phyloP scores from a whole-genome alignment of 1,140 invertebrate genomes.

The Habropoda laboriosa region DNA sequence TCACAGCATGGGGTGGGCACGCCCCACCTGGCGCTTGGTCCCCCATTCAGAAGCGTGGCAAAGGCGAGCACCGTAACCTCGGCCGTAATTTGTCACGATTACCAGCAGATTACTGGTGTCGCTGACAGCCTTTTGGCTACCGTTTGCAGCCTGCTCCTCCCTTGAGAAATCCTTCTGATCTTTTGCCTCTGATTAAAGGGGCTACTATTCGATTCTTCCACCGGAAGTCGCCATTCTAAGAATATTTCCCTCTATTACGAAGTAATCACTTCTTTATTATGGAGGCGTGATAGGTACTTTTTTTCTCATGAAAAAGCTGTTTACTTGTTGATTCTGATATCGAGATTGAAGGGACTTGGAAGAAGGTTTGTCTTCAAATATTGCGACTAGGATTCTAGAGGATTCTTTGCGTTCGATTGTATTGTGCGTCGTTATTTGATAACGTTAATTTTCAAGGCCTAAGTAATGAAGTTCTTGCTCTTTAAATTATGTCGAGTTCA shows the following conservation, averaged over 20 bases:
- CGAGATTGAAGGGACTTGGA: background rate
- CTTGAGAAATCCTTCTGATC: background rate
- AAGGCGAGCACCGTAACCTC: conserved; percentile 51
- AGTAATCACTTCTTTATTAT: background rate
- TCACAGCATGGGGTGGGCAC: conserved; percentile 66
- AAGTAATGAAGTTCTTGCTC: too few relatives aligned
- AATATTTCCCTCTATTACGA: background rate
- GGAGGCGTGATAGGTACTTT: too few relatives aligned
- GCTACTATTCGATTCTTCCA: background rate
- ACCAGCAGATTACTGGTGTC: conserved; percentile 77
- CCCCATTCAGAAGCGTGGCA: conserved; percentile 65
- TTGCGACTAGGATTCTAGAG: background rate
- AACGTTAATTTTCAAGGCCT: too few relatives aligned
- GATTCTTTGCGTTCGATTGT: background rate
- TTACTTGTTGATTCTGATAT: background rate
- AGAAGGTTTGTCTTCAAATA: conserved; percentile 12
- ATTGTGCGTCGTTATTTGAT: too few relatives aligned
- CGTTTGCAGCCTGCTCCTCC: conserved; percentile 45
- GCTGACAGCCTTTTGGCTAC: conserved; percentile 76
- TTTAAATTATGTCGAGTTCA: too few relatives aligned
- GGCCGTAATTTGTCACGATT: conserved; percentile 79
- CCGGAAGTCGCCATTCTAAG: background rate
- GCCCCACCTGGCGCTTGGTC: conserved; percentile 73
- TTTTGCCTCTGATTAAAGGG: conserved; percentile 5
- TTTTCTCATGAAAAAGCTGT: background rate